Conservation (phyloP, 2,888 invertebrate species). For the Calameuta filiformis region DNA sequence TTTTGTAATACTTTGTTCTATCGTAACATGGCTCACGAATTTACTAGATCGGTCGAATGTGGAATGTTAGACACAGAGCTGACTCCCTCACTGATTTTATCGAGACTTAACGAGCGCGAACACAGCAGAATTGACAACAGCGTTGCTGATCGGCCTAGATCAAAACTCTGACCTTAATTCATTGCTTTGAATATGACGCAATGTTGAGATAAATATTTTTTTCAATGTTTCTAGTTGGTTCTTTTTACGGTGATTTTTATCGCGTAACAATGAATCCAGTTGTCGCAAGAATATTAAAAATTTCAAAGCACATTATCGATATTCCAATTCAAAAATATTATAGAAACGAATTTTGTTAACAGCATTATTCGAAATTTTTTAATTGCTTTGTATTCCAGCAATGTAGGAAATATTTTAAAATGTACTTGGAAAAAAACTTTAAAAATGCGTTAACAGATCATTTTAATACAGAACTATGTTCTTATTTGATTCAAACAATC, state of each 20-base stretch:
- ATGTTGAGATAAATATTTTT: not conserved
- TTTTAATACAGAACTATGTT: not conserved
- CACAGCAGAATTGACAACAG: slow-evolving; percentile 10
- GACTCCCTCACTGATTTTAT: slow-evolving; percentile 27
- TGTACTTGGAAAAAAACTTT: not conserved
- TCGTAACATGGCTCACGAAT: not conserved
- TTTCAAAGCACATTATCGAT: not conserved
- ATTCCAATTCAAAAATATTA: not conserved
- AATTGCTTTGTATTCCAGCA: not conserved
- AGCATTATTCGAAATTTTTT: too few species aligned
- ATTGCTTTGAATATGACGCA: slow-evolving; percentile 31
- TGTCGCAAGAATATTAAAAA: not conserved
- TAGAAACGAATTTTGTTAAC: not conserved
- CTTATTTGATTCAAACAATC: not conserved
- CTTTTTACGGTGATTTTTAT: not conserved
- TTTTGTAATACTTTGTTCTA: slow-evolving; percentile 7
- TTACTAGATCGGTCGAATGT: not conserved
- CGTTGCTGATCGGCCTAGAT: slow-evolving; percentile 36
- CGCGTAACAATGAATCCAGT: not conserved
- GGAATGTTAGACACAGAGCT: not conserved
- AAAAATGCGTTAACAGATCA: not conserved
- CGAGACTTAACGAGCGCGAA: slow-evolving; percentile 31
- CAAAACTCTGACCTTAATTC: slow-evolving; percentile 34
- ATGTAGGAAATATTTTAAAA: not conserved
- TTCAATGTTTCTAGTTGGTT: slow-evolving; percentile 23